A percentile compares a stretch with the other conserved stretches of the same genome.
Conservation (phyloP, 2,797 vertebrate species). For the Rousettus madagascariensis region DNA sequence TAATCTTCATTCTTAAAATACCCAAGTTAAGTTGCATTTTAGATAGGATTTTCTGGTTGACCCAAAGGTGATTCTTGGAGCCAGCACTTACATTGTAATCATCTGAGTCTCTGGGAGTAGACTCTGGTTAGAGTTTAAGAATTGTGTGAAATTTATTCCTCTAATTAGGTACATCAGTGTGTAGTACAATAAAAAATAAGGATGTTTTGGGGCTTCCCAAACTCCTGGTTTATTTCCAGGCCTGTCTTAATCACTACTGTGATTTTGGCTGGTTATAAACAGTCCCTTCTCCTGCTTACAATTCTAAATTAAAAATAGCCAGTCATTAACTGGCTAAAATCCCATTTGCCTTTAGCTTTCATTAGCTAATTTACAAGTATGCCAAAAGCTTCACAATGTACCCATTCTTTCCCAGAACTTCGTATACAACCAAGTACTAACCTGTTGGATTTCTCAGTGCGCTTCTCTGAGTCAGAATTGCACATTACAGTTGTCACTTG, state of each 20-base stretch:
- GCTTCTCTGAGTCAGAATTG: neutral
- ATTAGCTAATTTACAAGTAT: conserved; percentile 9
- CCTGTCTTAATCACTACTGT: conserved; percentile 2
- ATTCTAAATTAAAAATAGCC: conserved; percentile 60
- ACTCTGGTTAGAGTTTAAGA: neutral
- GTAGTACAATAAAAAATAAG: neutral
- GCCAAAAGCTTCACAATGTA: conserved; percentile 31
- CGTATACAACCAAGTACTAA: neutral
- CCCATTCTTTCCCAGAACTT: neutral
- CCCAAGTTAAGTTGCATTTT: neutral
- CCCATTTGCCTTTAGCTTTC: conserved; percentile 24
- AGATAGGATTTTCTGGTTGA: neutral
- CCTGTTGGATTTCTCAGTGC: neutral
- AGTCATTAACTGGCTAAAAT: conserved; percentile 48
- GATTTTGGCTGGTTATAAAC: conserved; percentile 50
- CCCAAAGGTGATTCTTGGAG: neutral
- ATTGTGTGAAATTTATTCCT: neutral
- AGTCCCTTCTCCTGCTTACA: conserved; percentile 32
- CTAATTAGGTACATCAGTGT: neutral
- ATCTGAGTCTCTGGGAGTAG: neutral
- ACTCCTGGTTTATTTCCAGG: neutral
- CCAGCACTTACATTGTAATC: neutral
- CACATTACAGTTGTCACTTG: neutral
- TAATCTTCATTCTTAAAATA: neutral
- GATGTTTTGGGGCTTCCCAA: neutral